A percentile compares a stretch with the other conserved stretches of the same genome.
phyloP scores from a whole-genome alignment of 1,140 invertebrate genomes.

The Lordiphosa collinella region DNA sequence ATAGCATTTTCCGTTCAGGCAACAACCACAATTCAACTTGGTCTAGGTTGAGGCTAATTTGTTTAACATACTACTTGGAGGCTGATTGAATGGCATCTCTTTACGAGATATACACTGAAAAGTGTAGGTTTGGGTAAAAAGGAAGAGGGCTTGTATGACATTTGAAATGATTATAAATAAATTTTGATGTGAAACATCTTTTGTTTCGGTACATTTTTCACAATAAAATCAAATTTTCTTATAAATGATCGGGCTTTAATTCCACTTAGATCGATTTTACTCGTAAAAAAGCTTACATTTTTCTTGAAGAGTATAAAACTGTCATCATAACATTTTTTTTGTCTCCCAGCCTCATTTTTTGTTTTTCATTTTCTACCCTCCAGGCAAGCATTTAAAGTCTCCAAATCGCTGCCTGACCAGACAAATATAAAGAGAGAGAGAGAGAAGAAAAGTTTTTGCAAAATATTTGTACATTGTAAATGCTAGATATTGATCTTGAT shows the following conservation, averaged over 20 bases:
- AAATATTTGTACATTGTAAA: constrained; percentile 71
- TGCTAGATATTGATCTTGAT: constrained; percentile 72
- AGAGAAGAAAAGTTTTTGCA: constrained; percentile 33
- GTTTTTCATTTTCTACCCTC: constrained; percentile 30
- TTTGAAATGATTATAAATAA: neutral
- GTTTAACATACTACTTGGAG: constrained; percentile 35
- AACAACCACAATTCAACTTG: constrained; percentile 41
- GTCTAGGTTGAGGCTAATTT: constrained; percentile 53
- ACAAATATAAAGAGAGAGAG: constrained; percentile 9
- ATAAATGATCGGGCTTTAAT: no score
- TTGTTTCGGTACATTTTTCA: no score
- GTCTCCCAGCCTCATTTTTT: constrained; percentile 17
- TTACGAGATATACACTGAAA: constrained; percentile 1
- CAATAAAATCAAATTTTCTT: no score
- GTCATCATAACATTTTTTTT: constrained; percentile 13
- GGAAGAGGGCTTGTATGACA: no score
- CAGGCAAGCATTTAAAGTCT: constrained; percentile 27
- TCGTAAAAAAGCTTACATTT: no score
- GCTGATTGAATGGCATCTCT: constrained; percentile 29
- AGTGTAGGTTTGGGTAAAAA: no score
- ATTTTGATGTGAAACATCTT: no score
- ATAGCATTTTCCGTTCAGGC: constrained; percentile 59
- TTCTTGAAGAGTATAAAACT: constrained; percentile 36
- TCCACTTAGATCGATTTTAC: no score
- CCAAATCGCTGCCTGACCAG: constrained; percentile 17